phyloP scores from a whole-genome alignment of 2,113 vertebrate genomes.

The Hydropotes inermis region DNA sequence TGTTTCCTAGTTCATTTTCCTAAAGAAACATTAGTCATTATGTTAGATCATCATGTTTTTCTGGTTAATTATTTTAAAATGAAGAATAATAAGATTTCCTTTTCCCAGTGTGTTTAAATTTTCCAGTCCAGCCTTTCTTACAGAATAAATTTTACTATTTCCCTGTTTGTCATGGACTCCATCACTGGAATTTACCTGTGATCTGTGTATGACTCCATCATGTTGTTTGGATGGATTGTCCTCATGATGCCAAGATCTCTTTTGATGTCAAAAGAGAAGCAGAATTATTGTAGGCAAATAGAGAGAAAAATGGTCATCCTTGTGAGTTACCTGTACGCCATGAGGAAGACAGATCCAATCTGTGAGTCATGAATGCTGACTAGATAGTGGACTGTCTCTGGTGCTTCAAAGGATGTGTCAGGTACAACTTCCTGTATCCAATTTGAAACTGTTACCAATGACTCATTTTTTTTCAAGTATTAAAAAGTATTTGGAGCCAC shows the following conservation, averaged over 20 bases:
- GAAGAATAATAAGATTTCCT: background rate
- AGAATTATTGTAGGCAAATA: background rate
- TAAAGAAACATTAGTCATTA: background rate
- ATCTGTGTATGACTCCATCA: background rate
- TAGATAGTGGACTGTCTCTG: background rate
- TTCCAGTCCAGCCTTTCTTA: background rate
- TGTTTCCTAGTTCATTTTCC: background rate
- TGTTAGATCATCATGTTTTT: background rate
- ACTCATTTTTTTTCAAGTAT: background rate
- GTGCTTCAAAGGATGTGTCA: background rate
- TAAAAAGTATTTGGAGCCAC: background rate
- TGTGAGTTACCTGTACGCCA: background rate
- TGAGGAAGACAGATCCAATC: background rate
- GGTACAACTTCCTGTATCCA: background rate
- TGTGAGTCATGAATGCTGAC: background rate
- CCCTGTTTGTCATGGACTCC: background rate
- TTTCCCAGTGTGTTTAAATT: background rate
- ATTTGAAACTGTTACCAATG: background rate
- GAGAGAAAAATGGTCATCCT: background rate
- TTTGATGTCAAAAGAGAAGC: constrained; percentile 35
- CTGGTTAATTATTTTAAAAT: background rate
- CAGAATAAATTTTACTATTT: background rate
- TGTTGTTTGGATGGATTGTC: background rate
- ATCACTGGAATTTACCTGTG: background rate
- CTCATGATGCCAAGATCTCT: background rate